These are phyloP conservation scores for Pterophyllum scalare DNA, from an alignment of 2,113 vertebrate genomes.

Conservation along the genomic window DNA sequence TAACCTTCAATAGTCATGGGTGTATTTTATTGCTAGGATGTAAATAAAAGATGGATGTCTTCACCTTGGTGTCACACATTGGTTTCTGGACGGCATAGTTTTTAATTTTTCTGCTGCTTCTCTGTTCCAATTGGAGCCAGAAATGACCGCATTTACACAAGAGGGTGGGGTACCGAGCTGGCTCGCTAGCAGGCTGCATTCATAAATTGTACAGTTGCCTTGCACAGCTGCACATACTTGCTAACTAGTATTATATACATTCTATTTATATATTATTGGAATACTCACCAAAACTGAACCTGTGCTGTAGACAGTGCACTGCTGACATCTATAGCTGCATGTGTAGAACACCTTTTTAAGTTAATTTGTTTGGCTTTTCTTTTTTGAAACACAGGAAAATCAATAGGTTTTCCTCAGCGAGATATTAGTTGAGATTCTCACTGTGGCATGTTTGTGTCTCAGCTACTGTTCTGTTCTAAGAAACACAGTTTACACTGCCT, in stretches of 20 bases:
- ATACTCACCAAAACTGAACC: neutral
- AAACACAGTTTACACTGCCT: neutral
- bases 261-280: neutral
- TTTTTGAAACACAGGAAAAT: too few relatives aligned
- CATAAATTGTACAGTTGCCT: neutral
- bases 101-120: neutral
- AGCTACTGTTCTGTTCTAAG: neutral
- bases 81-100: neutral
- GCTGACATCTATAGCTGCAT: too few relatives aligned
- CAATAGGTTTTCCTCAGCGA: too few relatives aligned
- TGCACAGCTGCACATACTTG: neutral
- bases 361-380: too few relatives aligned
- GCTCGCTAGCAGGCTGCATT: neutral
- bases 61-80: neutral
- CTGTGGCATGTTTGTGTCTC: neutral
- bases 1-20: neutral
- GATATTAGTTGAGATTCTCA: too few relatives aligned
- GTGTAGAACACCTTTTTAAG: too few relatives aligned
- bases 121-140: neutral
- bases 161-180: neutral
- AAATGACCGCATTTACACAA: neutral
- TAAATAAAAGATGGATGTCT: neutral
- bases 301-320: neutral
- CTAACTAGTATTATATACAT: neutral
- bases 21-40: neutral